Evolutionary conservation across 2,888 invertebrate genomes (phyloP), one percentile per base, ranked within the genome.

Genomic region (Lasioglossum malachurum): DNA sequence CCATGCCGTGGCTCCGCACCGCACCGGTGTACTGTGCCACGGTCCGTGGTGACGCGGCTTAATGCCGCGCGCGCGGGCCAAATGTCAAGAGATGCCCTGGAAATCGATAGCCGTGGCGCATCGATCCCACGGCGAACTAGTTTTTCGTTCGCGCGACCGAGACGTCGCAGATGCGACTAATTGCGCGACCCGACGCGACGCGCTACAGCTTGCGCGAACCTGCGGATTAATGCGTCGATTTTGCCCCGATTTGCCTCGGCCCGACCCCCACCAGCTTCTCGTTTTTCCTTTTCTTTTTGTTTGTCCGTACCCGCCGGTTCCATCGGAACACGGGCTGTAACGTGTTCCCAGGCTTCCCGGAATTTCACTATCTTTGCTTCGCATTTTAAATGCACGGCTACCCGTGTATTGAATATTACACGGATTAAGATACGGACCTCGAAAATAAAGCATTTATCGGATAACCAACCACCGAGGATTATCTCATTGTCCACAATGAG

Each of bases 41-140:
- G 75, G 49, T 67, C 31, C 31, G 78, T 23, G 69, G 31, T 19
- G 53, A 75, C 86, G 67, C 78, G 78, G 31, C 60, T 83, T 77
- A 80, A 83, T 73, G 78, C 53, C 75, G n/a, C 71, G 71, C 69
- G 69, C 69, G 74, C 79, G 83, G 73, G 75, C 82, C 78, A 76
- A 81, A 84, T 78, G 75, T 77, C 77, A 73, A 79, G 80, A 80
- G 41, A 67, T 57, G 57, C 67, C 82, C 82, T 75, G 83, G 73
- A 73, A 77, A 87, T 87, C 87, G 87, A 87, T 87, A 87, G 46
- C 76, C 69, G 78, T 23, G 80, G 49, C 64, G 67, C 78, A 87
- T 87, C 87, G 87, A 87, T 87, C 87, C 76, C 64, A 71, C 79
- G 80, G 73, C 83, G 83, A 81, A 81, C 87, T 81, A 83, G 83